A percentile compares a stretch with the other conserved stretches of the same genome.
Evolutionary conservation across 2,888 invertebrate genomes (phyloP).

Genomic region (Exocentrus adspersus): DNA sequence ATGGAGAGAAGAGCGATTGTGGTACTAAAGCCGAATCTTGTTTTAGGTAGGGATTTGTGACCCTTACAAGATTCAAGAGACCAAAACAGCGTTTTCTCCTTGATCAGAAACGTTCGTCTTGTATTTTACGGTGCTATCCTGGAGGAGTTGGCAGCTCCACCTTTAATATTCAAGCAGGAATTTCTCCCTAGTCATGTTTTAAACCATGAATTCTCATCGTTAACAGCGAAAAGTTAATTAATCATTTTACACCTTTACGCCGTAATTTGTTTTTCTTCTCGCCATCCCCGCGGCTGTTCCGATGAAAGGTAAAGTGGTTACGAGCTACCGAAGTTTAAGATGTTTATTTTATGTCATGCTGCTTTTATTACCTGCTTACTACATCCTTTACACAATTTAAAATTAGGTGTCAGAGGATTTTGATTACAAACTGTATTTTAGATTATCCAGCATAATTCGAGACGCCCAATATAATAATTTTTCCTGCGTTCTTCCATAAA

Average conservation of each 20-base stretch:
- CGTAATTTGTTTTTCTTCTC: constrained; percentile 40
- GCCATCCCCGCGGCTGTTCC: constrained; percentile 26
- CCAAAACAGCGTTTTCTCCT: too few relatives aligned
- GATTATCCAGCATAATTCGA: too few relatives aligned
- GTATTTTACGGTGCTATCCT: too few relatives aligned
- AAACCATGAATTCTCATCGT: constrained; percentile 38
- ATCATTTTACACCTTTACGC: constrained; percentile 45
- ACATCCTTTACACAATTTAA: constrained; percentile 12
- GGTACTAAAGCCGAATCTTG: neutral
- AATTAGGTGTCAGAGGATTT: neutral
- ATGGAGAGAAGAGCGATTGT: neutral
- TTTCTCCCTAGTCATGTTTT: constrained; percentile 23
- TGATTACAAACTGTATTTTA: neutral
- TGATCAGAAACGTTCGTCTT: too few relatives aligned
- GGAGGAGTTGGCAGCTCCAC: constrained; percentile 4
- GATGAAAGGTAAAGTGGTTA: constrained; percentile 37
- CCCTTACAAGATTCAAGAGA: too few relatives aligned
- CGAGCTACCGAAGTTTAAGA: constrained; percentile 30
- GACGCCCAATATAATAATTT: too few relatives aligned
- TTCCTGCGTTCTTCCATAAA: too few relatives aligned
- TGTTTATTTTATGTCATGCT: constrained; percentile 35
- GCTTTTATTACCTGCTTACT: constrained; percentile 18
- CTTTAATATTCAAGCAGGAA: constrained; percentile 10
- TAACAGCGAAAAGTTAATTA: constrained; percentile 41
- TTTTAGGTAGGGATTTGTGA: neutral